Base-by-base conservation (phyloP, 2,113 vertebrate genomes). In the Todiramphus chloris region DNA sequence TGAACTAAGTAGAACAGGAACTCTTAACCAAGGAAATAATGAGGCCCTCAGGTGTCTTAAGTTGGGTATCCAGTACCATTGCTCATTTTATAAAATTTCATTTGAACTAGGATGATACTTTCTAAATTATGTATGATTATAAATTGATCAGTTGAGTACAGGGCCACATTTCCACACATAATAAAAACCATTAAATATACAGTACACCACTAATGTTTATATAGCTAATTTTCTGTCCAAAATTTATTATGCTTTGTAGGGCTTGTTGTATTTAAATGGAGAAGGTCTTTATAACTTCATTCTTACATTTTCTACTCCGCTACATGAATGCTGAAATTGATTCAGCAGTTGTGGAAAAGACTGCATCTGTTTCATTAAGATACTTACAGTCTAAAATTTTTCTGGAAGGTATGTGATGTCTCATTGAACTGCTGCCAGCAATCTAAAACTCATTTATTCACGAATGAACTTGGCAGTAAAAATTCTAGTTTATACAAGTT, bases 271-370 rank as follows among this genome's bases (percentile, higher is more conserved):
- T 39, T 91, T 73, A 94, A 94, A 92, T 84, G 51, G 53, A 93
- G 72, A 67, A 56, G 12, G 30, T 75, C 50, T 93, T 95, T 94
- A 72, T 68, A 94, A 84, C 72, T 95, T 94, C 39, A 80, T 93
- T 93, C 59, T 16, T 89, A 63, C 16, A 37, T 90, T 96, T 96
- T 90, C 73, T 83, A 69, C 88, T 92, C 13, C 74, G 64, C 44
- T 87, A 82, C 83, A 16, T 88, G 69, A 79, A 68, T 92, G 89
- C 89, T 77, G 64, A 90, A 87, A 94, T 91, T 93, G 58, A 94
- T 95, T 96, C 89, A 85, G 43, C 78, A 74, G 43, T 58, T 90
- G 80, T 43, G 35, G 55, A 78, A 76, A 56, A 86, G 82, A 68
- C 33, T 90, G 21, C 33, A 70, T 95, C 90, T 81, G 73, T 78